A percentile compares a stretch with the other conserved stretches of the same genome.
These are phyloP conservation scores for Teleopsis dalmanni DNA, from an alignment of 1,140 invertebrate species.

Conservation along the genomic window DNA sequence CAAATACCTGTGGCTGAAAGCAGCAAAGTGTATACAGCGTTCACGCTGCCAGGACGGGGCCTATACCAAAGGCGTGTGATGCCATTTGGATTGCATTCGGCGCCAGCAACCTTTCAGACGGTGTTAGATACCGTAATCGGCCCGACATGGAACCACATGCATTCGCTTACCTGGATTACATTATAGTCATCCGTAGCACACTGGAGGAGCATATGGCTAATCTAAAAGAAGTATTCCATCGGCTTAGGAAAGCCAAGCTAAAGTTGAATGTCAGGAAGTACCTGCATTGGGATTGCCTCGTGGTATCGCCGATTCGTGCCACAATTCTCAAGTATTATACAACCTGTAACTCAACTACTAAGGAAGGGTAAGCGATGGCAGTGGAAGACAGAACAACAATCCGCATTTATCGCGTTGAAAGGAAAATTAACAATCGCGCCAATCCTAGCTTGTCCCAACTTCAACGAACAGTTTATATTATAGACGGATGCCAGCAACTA, in stretches of 20 bases:
- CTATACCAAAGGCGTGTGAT: not conserved
- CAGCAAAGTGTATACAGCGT: not conserved
- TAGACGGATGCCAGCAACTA: not conserved
- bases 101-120: not conserved
- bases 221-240: not conserved
- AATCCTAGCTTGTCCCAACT: too few species aligned
- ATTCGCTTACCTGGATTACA: not conserved
- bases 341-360: not conserved
- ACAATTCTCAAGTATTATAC: not conserved
- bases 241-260: not conserved
- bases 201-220: not conserved
- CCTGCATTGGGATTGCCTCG: not conserved
- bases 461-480: not conserved
- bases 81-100: not conserved
- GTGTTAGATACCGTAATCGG: constrained; percentile 14
- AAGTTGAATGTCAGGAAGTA: not conserved
- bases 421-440: too few species aligned
- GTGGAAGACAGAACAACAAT: too few species aligned
- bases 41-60: not conserved
- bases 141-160: not conserved
- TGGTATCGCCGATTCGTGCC: not conserved
- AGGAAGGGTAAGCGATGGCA: not conserved
- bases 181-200: not conserved
- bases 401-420: too few species aligned
- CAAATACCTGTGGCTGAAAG: not conserved